Base-by-base conservation (phyloP, 2,888 invertebrate genomes). In the Aphidoletes aphidimyza region DNA sequence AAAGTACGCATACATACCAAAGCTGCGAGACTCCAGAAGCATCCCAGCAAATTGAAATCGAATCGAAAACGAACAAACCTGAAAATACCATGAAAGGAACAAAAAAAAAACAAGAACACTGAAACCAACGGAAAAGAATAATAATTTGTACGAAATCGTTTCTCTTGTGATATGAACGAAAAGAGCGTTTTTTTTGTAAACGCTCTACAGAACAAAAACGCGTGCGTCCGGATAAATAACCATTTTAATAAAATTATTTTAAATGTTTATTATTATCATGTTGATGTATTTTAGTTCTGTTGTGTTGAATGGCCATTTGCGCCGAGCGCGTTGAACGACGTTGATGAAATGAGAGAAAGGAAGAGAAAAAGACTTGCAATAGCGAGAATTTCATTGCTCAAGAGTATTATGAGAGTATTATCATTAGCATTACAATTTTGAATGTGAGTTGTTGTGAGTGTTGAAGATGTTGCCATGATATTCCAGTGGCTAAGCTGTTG, bases 201-300 rank as follows among this genome's bases (percentile, higher is more conserved):
- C 22, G 81, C 1, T 81, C 37, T n/a, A 81, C 81, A 36, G 22
- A 81, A 22, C 81, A 37, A 81, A 81, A 81, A 81, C 81, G 81
- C 81, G 81, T 81, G 81, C 81, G 81, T 81, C 81, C 81, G 81
- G 81, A 81, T 81, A 81, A 81, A 81, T 81, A 81, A 81, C 81
- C 37, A 81, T 81, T 81, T 81, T 81, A 81, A 81, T 81, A 81
- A 81, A 81, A 81, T 81, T 37, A 81, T 81, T 37, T 81, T 37
- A 81, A 81, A 81, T 81, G 81, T 81, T 81, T 30, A 81, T 81
- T 81, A 81, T 81, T 37, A 81, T 81, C 37, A 37, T 81, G 81
- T 81, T 81, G 81, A 81, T 81, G 81, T 81, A 81, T 81, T 81
- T 37, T n/a, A n/a, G 81, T 81, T 81, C 69, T 59, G 3, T 69